phyloP scores from a whole-genome alignment of 2,888 invertebrate species.

The Ypsolopha scabrella region DNA sequence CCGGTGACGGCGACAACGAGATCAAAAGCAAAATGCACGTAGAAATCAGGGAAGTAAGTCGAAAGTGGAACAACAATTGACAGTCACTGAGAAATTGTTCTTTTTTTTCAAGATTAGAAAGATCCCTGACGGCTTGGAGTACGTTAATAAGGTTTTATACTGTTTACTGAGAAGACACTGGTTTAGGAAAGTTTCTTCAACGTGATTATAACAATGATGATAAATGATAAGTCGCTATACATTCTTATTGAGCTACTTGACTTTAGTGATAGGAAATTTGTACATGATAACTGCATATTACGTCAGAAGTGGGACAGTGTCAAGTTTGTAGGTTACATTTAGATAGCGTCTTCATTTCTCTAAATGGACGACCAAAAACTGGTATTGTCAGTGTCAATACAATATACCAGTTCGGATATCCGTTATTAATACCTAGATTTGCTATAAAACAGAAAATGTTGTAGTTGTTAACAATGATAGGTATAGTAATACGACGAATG shows the following conservation, averaged over 20 bases:
- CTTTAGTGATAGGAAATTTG: neutral
- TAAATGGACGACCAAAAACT: neutral
- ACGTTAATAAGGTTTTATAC: neutral
- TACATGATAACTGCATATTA: neutral
- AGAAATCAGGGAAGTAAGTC: neutral
- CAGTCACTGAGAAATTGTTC: neutral
- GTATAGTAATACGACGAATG: too few relatives aligned
- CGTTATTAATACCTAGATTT: neutral
- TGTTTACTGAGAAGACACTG: neutral
- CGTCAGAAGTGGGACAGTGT: neutral
- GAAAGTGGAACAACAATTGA: neutral
- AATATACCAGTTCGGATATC: slow-evolving; percentile 4
- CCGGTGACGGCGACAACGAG: neutral
- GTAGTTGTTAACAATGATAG: too few relatives aligned
- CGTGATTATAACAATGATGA: too few relatives aligned
- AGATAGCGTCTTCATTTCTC: neutral
- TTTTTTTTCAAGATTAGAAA: slow-evolving; percentile 1
- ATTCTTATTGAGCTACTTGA: too few relatives aligned
- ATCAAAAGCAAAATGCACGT: neutral
- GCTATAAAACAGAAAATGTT: too few relatives aligned
- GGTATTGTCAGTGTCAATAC: slow-evolving; percentile 4
- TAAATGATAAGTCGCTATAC: too few relatives aligned
- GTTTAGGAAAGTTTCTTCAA: too few relatives aligned
- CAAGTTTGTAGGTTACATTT: slow-evolving; percentile 1
- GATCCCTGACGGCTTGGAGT: neutral